Conservation (phyloP, 2,888 invertebrate genomes). For the Eremobia ochroleuca region DNA sequence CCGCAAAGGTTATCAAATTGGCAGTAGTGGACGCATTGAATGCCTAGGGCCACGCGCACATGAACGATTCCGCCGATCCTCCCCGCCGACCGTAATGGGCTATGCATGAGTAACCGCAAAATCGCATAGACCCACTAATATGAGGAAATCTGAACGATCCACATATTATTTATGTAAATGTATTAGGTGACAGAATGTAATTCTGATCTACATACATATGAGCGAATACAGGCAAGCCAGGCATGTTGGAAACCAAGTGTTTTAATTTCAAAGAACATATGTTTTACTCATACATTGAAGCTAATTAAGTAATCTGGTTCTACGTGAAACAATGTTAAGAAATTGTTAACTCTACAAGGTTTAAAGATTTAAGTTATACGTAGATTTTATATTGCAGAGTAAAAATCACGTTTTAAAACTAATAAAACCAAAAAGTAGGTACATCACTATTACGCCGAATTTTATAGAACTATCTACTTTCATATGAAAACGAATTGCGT, state of each 20-base stretch:
- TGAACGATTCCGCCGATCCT: constrained; percentile 63
- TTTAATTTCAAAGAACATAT: constrained; percentile 29
- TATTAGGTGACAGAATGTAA: constrained; percentile 46
- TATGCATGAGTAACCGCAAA: constrained; percentile 67
- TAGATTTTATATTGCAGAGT: background rate
- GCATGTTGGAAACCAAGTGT: constrained; percentile 12
- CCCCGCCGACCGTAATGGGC: constrained; percentile 57
- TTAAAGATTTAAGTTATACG: background rate
- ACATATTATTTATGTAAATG: constrained; percentile 55
- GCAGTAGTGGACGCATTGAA: constrained; percentile 69
- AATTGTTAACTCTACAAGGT: background rate
- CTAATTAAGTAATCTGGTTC: background rate
- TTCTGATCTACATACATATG: constrained; percentile 47
- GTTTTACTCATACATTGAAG: background rate
- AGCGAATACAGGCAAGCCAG: constrained; percentile 9
- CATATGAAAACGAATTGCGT: constrained; percentile 14
- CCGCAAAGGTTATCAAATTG: constrained; percentile 72
- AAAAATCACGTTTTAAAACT: constrained; percentile 22
- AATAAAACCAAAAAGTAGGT: constrained; percentile 8
- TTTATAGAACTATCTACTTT: constrained; percentile 8
- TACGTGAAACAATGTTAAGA: background rate
- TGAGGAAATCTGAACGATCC: constrained; percentile 57
- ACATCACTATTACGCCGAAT: background rate
- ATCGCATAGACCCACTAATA: constrained; percentile 62
- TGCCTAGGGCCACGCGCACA: constrained; percentile 65